Evolutionary conservation across 2,888 invertebrate genomes (phyloP).

Genomic region (Apoda limacodes): DNA sequence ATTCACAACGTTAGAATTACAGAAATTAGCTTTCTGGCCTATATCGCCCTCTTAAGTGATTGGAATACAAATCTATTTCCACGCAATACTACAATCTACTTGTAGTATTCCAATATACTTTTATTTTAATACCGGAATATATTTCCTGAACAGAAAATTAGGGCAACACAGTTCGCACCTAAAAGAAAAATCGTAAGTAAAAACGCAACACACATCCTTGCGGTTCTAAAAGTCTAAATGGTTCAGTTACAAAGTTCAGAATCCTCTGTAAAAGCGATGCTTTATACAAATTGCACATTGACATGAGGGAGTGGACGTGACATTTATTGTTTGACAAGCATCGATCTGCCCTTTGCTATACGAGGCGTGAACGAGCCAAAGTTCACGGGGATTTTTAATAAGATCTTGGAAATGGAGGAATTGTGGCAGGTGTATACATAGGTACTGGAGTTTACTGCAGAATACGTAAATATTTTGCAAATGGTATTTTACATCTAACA

Average conservation of each 20-base stretch:
- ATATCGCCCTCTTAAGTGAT: no score
- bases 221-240: slow-evolving; percentile 30
- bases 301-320: slow-evolving; percentile 66
- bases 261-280: slow-evolving; percentile 7
- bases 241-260: slow-evolving; percentile 2
- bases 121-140: slow-evolving; percentile 46
- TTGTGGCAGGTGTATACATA: no score
- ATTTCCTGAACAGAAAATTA: slow-evolving; percentile 50
- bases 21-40: no score
- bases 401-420: no score
- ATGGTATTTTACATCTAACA: no score
- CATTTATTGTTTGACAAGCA: slow-evolving; percentile 70
- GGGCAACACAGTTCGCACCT: slow-evolving; percentile 63
- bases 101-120: slow-evolving; percentile 22
- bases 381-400: slow-evolving; percentile 47
- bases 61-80: no score
- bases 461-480: no score
- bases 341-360: slow-evolving; percentile 63
- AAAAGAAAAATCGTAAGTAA: slow-evolving; percentile 51
- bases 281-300: slow-evolving; percentile 25
- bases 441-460: no score
- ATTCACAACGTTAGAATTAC: no score
- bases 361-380: slow-evolving; percentile 55
- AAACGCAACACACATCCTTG: slow-evolving; percentile 20
- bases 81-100: no score